Conservation (phyloP, 2,113 vertebrate species). For the Rhabdomys dilectus region DNA sequence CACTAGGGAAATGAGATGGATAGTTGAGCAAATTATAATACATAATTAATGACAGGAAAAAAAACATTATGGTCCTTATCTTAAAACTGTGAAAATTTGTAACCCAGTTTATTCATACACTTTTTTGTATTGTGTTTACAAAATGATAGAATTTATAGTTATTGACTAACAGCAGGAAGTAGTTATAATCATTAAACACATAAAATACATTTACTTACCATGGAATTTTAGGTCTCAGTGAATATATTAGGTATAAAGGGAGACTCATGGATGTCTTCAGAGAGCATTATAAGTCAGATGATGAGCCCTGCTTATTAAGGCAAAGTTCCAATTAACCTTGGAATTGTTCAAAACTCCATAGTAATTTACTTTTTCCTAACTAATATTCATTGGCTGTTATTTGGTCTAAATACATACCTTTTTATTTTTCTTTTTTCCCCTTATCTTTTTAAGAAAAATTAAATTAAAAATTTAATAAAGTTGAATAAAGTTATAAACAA, state of each 20-base stretch:
- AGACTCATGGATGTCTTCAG: background rate
- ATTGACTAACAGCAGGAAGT: background rate
- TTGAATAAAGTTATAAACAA: background rate
- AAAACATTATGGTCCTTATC: background rate
- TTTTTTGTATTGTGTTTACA: background rate
- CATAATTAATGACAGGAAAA: background rate
- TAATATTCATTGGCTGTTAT: background rate
- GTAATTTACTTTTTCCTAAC: background rate
- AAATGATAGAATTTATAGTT: background rate
- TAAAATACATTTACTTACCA: background rate
- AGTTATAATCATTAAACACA: background rate
- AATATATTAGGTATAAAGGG: background rate
- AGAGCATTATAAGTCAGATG: background rate
- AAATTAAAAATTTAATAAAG: background rate
- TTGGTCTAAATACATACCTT: background rate
- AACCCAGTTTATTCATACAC: background rate
- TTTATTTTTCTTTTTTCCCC: background rate
- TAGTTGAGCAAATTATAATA: conserved; percentile 39
- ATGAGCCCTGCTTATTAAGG: background rate
- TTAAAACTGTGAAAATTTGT: conserved; percentile 21
- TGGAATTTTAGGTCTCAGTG: background rate
- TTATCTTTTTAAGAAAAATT: background rate
- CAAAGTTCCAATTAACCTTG: background rate
- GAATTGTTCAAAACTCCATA: background rate
- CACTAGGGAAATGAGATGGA: conserved; percentile 17